A percentile compares a stretch with the other conserved stretches of the same genome.
Conservation (phyloP, 2,888 invertebrate species). For the Archaeoteleia sp. region DNA sequence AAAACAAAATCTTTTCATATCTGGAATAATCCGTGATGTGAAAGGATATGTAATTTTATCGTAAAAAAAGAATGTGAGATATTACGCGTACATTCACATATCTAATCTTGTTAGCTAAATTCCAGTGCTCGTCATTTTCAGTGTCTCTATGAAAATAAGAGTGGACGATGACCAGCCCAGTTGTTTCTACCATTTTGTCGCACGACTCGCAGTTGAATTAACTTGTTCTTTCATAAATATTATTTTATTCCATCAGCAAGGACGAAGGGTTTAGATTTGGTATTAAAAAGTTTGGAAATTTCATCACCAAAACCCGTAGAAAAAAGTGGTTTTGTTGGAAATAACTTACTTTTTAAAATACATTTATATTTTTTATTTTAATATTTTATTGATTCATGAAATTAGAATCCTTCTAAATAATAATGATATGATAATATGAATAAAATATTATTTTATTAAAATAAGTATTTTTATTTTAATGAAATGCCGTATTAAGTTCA, state of each 20-base stretch:
- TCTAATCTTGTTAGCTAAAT: constrained; percentile 19
- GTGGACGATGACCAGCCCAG: background rate
- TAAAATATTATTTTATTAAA: no score
- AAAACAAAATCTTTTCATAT: background rate
- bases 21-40: background rate
- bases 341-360: no score
- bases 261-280: constrained; percentile 3
- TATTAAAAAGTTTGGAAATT: background rate
- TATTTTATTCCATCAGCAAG: constrained; percentile 11
- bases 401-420: no score
- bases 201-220: background rate
- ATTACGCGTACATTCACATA: background rate
- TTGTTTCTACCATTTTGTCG: constrained; percentile 3
- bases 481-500: no score
- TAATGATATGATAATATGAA: no score
- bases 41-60: background rate
- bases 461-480: no score
- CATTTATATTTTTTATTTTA: no score
- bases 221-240: constrained; percentile 12
- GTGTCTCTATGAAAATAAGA: constrained; percentile 5
- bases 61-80: background rate
- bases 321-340: no score
- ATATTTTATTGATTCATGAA: no score
- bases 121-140: constrained; percentile 12
- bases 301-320: no score